A percentile compares a stretch with the other conserved stretches of the same genome.
Evolutionary conservation across 1,140 invertebrate species (phyloP).

Genomic region (Drosophila lowei): DNA sequence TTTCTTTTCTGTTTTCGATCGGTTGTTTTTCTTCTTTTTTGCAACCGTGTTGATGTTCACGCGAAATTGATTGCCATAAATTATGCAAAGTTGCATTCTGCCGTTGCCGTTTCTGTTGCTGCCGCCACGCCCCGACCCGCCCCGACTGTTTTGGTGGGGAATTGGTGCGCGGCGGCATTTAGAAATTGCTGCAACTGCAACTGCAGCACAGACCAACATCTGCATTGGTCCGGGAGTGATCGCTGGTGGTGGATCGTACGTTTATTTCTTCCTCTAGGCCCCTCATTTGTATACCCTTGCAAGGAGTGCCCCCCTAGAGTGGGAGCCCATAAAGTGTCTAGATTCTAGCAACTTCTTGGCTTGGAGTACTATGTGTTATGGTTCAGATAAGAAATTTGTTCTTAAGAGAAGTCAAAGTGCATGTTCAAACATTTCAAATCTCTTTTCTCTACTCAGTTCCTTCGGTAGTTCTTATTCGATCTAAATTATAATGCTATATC

Average conservation of each 20-base stretch:
- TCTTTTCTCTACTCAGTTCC: no score
- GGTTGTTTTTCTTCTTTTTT: constrained; percentile 25
- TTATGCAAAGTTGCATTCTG: constrained; percentile 62
- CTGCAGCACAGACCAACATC: constrained; percentile 16
- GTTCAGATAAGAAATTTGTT: no score
- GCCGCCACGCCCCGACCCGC: neutral
- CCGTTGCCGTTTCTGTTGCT: constrained; percentile 19
- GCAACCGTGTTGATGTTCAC: constrained; percentile 54
- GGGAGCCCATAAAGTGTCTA: no score
- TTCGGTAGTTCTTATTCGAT: no score
- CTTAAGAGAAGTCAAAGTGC: no score
- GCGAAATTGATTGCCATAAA: constrained; percentile 69
- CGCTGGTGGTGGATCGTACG: constrained; percentile 1
- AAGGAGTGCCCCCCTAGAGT: no score
- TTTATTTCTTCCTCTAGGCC: constrained; percentile 23
- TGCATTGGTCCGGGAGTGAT: constrained; percentile 45
- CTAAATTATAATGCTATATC: no score
- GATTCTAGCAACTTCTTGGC: no score
- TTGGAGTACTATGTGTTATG: no score
- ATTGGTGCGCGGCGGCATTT: constrained; percentile 60
- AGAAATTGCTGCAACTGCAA: constrained; percentile 46
- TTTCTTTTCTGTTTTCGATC: constrained; percentile 38
- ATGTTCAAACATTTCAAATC: no score
- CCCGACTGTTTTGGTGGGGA: constrained; percentile 38
- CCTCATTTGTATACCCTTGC: no score